These are phyloP conservation scores for Strigamia maritima DNA, from an alignment of 2,888 invertebrate species.

Conservation along the genomic window DNA sequence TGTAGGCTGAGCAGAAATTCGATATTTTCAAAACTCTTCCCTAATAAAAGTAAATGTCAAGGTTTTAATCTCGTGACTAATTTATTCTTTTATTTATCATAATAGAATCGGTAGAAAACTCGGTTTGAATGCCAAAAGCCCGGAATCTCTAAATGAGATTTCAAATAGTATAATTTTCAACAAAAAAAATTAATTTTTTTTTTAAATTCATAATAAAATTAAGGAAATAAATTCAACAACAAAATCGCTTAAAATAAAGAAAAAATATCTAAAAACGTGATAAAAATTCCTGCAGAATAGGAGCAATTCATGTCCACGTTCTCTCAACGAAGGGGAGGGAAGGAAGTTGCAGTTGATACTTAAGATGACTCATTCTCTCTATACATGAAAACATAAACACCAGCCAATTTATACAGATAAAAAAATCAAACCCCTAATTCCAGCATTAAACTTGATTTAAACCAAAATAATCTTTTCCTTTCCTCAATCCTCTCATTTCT, in stretches of 20 bases:
- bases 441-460: background rate
- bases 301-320: background rate
- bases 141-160: background rate
- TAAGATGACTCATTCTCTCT: background rate
- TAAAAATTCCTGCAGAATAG: background rate
- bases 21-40: background rate
- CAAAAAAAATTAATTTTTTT: too few relatives aligned
- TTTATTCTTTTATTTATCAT: background rate
- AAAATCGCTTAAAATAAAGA: too few relatives aligned
- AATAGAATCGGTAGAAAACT: background rate
- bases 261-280: background rate
- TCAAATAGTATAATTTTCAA: too few relatives aligned
- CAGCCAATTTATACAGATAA: background rate
- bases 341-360: conserved; percentile 28
- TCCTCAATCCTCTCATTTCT: background rate
- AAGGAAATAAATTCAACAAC: too few relatives aligned
- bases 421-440: background rate
- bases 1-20: background rate
- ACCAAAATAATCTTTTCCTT: background rate
- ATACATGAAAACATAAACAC: background rate
- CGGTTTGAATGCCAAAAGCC: background rate
- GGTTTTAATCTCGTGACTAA: background rate
- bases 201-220: too few relatives aligned
- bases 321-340: background rate
- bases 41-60: background rate